A percentile compares a stretch with the other conserved stretches of the same genome.
phyloP scores from a whole-genome alignment of 2,113 vertebrate genomes.

The Climacteris rufus region DNA sequence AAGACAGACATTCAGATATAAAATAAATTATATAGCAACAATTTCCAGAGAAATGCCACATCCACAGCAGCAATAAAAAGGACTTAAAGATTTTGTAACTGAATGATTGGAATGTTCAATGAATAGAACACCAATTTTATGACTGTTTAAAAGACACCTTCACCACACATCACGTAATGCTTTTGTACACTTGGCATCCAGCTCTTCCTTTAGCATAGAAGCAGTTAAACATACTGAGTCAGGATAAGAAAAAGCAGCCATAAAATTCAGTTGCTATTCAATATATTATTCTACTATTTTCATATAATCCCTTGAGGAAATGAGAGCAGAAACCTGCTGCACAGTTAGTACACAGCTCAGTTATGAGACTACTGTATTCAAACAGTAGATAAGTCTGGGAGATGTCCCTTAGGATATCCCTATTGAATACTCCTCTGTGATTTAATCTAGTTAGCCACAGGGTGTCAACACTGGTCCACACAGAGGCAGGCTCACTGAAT shows the following conservation, averaged over 20 bases:
- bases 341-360: background rate
- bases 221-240: background rate
- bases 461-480: conserved; percentile 33
- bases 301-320: background rate
- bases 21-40: background rate
- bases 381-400: background rate
- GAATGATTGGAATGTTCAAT: background rate
- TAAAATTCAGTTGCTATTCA: background rate
- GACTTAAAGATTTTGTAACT: background rate
- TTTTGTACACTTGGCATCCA: background rate
- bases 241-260: background rate
- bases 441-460: conserved; percentile 23
- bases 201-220: background rate
- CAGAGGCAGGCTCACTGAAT: background rate
- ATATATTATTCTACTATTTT: conserved; percentile 27
- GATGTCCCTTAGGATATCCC: background rate
- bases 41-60: background rate
- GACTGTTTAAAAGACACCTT: conserved; percentile 10
- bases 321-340: background rate
- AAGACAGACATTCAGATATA: background rate
- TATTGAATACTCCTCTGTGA: background rate
- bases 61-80: conserved; percentile 3
- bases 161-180: background rate
- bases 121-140: background rate
- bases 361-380: background rate